Evolutionary conservation across 2,113 vertebrate species (phyloP), one percentile per base, ranked within the genome.

Genomic region (Corythaeola cristata): DNA sequence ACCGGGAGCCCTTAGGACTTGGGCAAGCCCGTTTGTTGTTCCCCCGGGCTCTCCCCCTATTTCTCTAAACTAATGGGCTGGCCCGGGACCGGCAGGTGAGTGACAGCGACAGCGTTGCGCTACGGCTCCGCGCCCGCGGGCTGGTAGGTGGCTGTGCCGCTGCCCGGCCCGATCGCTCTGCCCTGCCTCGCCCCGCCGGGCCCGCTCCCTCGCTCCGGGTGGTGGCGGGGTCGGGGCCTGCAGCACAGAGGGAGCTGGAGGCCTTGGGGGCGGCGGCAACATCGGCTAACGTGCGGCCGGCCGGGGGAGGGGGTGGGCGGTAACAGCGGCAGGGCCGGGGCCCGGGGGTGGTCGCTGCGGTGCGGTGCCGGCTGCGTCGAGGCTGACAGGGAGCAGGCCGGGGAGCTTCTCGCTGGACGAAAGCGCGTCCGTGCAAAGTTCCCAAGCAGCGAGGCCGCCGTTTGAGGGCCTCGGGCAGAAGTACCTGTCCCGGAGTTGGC

Each of bases 1-100:
- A 2, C 3, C 4, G 17, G 15, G 6, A 24, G 17, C 33, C 8
- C 12, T 2, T 13, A 9, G 0, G 6, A 1, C 6, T 28, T 8
- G 2, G 22, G 11, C 6, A 2, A 39, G 6, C 10, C 32, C 2
- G 5, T 26, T 10, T 3, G 9, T 8, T 35, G 30, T 6, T 3
- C 4, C 32, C 8, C 8, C 4, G 2, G 4, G 4, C 9, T 28
- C 15, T 2, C 53, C 56, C 71, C 55, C 33, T 2, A 11, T 22
- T 22, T 7, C 21, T 3, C 2, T 1, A 5, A 3, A 30, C 26
- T 6, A 58, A 86, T 94, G 87, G 68, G 50, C 59, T 22, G 6
- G 12, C 50, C 91, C 63, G 80, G 53, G 59, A 33, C 58, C 20
- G 12, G 30, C 72, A 35, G 69, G 83, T 63, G 33, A 55, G 82